Evolutionary conservation across 2,113 vertebrate species (phyloP), one percentile per base, ranked within the genome.

Genomic region (Alectura lathami): DNA sequence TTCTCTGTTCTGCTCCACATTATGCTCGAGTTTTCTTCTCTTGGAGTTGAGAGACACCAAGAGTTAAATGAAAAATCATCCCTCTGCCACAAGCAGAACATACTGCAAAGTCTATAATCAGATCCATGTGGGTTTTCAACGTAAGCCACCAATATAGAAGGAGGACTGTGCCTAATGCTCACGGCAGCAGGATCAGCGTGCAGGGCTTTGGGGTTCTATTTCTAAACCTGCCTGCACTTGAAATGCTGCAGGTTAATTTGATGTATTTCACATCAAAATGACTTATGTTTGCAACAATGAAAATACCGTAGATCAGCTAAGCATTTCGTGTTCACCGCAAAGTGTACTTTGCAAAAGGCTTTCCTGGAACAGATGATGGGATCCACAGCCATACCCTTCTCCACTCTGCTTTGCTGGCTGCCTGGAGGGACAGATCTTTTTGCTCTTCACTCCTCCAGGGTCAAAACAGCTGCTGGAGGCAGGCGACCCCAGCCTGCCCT

Each of bases 101-200:
- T 93, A 83, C 96, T 81, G 88, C 90, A 86, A 48, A 40, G 72
- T 91, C 91, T 95, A 96, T 95, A 96, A 96, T 93, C 89, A 78
- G 95, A 72, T 95, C 95, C 90, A 95, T 88, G 95, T 96, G 94
- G 96, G 93, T 95, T 96, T 97, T 66, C 54, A 93, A 95, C 15
- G 69, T 95, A 96, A 96, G 88, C 56, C 86, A 83, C 92, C 75
- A 78, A 95, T 91, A 93, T 81, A 96, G 94, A 70, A 93, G 51
- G 84, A 94, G 67, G 60, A 43, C 62, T 74, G 85, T 40, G 94
- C 64, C 80, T 73, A 57, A 91, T 68, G 75, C 47, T 77, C 88
- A 74, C 2, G n/a, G 93, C 87, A 94, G 56, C 89, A 67, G 45
- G 51, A 90, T 11, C 0, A 32, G 87, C 27, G 78, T 6, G 54